Evolutionary conservation across 2,888 invertebrate genomes (phyloP), one percentile per base, ranked within the genome.

Genomic region (Dendrolimus houi): DNA sequence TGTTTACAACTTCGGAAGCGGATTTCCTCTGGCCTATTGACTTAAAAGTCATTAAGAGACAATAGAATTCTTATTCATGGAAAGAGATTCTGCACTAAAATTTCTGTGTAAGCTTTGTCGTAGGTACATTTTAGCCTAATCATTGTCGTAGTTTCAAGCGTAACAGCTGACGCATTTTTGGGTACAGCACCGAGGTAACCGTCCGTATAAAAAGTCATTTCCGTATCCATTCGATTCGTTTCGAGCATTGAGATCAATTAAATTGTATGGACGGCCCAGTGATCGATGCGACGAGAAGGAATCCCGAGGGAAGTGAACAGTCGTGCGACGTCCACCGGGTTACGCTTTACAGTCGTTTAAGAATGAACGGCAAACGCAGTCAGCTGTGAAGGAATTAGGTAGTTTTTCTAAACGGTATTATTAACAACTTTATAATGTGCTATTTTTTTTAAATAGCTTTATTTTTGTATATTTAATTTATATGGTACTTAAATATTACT

Each of bases 241-340:
- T 75, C 87, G 79, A 86, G 82, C 85, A 86, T 88, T 87, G 82
- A 80, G 83, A 86, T 81, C 87, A 86, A 88, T 88, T 88, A 88
- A 78, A 81, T 78, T 72, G 72, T 77, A 75, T 72, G 77, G 70
- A 76, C 75, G 82, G 74, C 75, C 75, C 75, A 75, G 71, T 71
- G 75, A 67, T 56, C 67, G 69, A 65, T 66, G 70, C 68, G 77
- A 89, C 88, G 86, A 83, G 86, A 70, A 71, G 87, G 87, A 80
- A 90, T 89, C 87, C 83, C 79, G 78, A 75, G 83, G 85, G 86
- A 87, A 84, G 61, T 55, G 52, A 63, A 47, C 62, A 69, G 67
- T 71, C 77, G 75, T 75, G 77, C 71, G 73, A 72, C 70, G 59
- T 61, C 64, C 63, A 72, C 69, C 66, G 72, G 67, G 67, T 73